A percentile compares a stretch with the other conserved stretches of the same genome.
Conservation (phyloP, 2,888 invertebrate genomes). For the Xestoiulus laeticollis region DNA sequence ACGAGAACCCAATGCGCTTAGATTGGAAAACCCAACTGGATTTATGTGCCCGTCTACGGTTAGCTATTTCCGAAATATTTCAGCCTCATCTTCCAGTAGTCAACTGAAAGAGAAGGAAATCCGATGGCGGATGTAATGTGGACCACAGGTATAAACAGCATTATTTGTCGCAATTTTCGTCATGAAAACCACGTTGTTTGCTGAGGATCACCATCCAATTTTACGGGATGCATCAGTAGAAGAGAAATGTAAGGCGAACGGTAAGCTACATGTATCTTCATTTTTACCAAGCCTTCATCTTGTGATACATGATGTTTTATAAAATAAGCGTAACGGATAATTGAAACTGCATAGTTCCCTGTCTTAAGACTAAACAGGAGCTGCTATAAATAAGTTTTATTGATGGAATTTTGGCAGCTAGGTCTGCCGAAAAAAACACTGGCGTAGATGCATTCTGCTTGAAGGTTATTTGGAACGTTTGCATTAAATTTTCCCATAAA, state of each 20-base stretch:
- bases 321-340: background rate
- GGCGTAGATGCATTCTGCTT: background rate
- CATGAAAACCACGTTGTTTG: background rate
- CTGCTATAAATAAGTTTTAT: background rate
- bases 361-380: background rate
- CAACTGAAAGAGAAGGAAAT: background rate
- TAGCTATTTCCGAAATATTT: background rate
- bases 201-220: background rate
- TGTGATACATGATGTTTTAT: background rate
- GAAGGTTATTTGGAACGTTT: background rate
- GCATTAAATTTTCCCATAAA: background rate
- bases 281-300: background rate
- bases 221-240: background rate
- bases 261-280: background rate
- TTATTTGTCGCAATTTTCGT: background rate
- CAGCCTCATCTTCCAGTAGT: background rate
- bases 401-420: background rate
- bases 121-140: slow-evolving; percentile 35
- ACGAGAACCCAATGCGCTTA: background rate
- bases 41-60: background rate
- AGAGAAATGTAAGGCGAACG: background rate
- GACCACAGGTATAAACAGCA: background rate
- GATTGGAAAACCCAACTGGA: background rate
- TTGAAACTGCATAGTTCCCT: background rate
- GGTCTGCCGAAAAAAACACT: background rate